phyloP scores from a whole-genome alignment of 2,797 vertebrate genomes.

The Microtus californicus region DNA sequence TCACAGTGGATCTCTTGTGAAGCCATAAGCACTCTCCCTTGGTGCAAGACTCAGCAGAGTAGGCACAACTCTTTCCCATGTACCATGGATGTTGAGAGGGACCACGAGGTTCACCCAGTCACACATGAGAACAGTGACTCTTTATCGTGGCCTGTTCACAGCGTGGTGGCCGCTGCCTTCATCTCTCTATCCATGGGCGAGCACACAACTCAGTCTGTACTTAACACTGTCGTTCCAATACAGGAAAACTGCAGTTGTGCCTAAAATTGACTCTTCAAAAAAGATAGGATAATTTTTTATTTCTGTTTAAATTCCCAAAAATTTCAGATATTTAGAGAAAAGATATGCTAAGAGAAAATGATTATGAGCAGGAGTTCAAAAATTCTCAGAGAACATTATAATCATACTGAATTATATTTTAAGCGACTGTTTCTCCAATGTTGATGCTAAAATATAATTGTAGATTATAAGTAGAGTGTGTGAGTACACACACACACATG shows the following conservation, averaged over 20 bases:
- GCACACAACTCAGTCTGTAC: not conserved
- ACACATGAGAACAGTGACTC: not conserved
- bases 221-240: not conserved
- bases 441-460: constrained; percentile 1
- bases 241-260: not conserved
- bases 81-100: not conserved
- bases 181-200: not conserved
- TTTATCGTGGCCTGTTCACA: not conserved
- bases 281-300: not conserved
- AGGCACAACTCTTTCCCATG: too few relatives aligned
- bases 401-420: not conserved
- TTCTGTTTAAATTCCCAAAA: constrained; percentile 50
- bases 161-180: accelerated
- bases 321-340: constrained; percentile 50
- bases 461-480: not conserved
- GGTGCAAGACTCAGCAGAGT: too few relatives aligned
- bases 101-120: not conserved
- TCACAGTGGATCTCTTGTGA: too few relatives aligned
- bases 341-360: not conserved
- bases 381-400: constrained; percentile 29
- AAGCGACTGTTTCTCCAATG: not conserved
- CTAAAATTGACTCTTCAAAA: constrained; percentile 10
- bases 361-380: constrained; percentile 29
- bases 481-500: not conserved
- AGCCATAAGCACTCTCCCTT: too few relatives aligned